Base-by-base conservation (phyloP, 2,797 vertebrate species). In the Miichthys miiuy region DNA sequence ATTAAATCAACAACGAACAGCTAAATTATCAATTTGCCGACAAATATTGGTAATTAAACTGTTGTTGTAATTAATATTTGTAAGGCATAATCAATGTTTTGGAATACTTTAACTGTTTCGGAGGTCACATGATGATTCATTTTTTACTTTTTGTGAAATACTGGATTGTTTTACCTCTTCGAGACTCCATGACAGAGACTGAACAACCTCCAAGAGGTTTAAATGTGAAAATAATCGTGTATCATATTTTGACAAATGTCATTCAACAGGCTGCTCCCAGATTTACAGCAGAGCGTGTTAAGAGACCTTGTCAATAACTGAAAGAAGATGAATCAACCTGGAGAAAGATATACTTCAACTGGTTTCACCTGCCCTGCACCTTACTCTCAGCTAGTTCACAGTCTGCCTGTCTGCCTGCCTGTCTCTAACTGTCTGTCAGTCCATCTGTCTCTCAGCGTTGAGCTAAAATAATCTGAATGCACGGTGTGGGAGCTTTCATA, bases 401-500 rank as follows among this genome's bases (percentile, higher is more conserved):
- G 56, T 18, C 50, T 41, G 17, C 10, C 34, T 38, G 56, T 18
- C 50, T 41, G 17, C 10, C 34, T 38, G 34, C 8, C 34, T 38
- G 42, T 58, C 54, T 62, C 11, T 7, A 27, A 73, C 46, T 16
- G 50, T 72, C 75, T 61, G 73, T 84, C 80, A 14, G 64, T 54
- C 60, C 68, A 6, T 56, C 56, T 16, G 61, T 90, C 86, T 82
- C 64, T 87, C 85, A 80, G 51, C 79, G 16, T 34, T 64, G 51
- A 77, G 64, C 79, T 89, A 71, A 85, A 77, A 77, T 57, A 56
- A 83, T 82, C 72, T 50, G 51, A 71, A 46, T 51, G 60, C 65
- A 54, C 61, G 68, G 14, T 50, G 61, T 7, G 18, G 51, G 62
- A 75, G 73, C 77, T 66, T 65, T 77, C 42, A 57, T 42, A 71